Conservation (phyloP, 2,797 vertebrate species). For the Myripristis jacobus region DNA sequence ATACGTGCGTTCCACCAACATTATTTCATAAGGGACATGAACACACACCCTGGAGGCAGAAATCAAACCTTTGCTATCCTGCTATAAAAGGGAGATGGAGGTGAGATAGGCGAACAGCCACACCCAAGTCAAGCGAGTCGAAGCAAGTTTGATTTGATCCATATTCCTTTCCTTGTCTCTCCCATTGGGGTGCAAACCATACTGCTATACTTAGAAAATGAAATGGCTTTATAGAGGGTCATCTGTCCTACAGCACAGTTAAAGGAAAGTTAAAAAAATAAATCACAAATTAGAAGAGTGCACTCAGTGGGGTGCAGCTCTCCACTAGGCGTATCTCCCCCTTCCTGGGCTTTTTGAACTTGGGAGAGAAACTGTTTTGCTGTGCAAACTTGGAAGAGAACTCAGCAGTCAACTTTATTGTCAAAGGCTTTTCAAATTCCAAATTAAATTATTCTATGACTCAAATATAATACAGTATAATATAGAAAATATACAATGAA, state of each 20-base stretch:
- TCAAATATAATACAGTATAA: too few species aligned
- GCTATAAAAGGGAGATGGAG: conserved; percentile 20
- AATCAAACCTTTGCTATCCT: conserved; percentile 30
- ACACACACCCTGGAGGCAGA: conserved; percentile 19
- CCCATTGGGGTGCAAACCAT: background rate
- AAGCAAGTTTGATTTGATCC: conserved; percentile 37
- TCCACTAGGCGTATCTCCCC: too few species aligned
- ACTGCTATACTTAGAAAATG: background rate
- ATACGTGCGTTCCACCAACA: background rate
- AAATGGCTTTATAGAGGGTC: background rate
- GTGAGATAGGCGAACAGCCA: conserved; percentile 35
- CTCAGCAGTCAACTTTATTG: too few species aligned
- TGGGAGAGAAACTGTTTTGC: too few species aligned
- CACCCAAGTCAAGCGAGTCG: conserved; percentile 37
- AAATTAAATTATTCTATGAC: too few species aligned
- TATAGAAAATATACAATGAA: too few species aligned
- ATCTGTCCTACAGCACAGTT: background rate
- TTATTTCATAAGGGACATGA: conserved; percentile 12
- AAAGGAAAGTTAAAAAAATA: background rate
- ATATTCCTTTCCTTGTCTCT: conserved; percentile 6
- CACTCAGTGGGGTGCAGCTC: too few species aligned
- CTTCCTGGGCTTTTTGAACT: too few species aligned
- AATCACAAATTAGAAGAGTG: background rate
- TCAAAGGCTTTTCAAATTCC: too few species aligned
- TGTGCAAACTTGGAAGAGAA: too few species aligned